phyloP scores from a whole-genome alignment of 1,140 invertebrate genomes.

The Neotoxoptera formosana region DNA sequence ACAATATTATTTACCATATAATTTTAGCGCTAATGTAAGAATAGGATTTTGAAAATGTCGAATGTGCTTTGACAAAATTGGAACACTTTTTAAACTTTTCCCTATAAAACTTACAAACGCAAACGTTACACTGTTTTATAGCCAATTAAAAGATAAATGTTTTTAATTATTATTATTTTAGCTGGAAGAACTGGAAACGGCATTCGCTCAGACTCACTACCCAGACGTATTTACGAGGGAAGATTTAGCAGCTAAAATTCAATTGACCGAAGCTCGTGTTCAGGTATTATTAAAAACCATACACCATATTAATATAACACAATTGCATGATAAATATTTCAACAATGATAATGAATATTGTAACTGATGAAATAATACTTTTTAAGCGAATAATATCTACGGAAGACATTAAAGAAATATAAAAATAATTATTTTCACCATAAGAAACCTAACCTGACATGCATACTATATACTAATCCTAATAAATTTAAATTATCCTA shows the following conservation, averaged over 20 bases:
- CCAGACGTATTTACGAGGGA: slow-evolving; percentile 97
- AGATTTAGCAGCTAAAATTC: slow-evolving; percentile 98
- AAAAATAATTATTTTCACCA: not conserved
- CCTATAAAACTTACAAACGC: not conserved
- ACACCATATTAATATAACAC: not conserved
- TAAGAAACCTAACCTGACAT: not conserved
- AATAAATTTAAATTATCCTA: not conserved
- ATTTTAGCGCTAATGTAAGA: not conserved
- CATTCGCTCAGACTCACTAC: slow-evolving; percentile 97
- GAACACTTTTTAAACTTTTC: not conserved
- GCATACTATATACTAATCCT: not conserved
- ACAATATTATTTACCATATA: too few relatives aligned
- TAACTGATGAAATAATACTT: not conserved
- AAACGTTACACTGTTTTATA: not conserved
- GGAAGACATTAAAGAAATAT: not conserved
- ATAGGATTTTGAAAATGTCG: not conserved
- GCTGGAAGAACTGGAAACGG: slow-evolving; percentile 96
- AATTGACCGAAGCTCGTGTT: slow-evolving; percentile 95
- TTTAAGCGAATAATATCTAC: not conserved
- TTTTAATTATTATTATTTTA: slow-evolving; percentile 65
- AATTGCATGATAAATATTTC: not conserved
- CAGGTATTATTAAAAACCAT: slow-evolving; percentile 74
- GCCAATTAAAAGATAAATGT: not conserved
- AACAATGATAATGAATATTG: not conserved
- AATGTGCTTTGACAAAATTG: not conserved